Base-by-base conservation (phyloP, 2,888 invertebrate genomes). In the Epirrhoe tristata region DNA sequence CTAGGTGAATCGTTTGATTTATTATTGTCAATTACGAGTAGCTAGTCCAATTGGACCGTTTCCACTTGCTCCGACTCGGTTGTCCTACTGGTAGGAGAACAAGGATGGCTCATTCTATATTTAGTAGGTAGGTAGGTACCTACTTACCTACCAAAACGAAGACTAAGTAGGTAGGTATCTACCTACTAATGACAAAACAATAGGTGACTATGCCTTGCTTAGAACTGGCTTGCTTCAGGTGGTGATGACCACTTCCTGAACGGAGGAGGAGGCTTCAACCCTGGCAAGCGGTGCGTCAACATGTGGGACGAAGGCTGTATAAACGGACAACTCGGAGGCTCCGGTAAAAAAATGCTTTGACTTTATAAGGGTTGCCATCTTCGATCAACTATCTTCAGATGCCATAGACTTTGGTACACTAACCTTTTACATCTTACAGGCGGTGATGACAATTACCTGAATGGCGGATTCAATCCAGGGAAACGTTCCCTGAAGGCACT, bases 271-370 rank as follows among this genome's bases (percentile, higher is more conserved):
- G 88, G 86, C 5, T 90, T 90, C 72, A 93, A 85, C 66, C 94
- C 94, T 0, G 92, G 91, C 31, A 94, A 93, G 75, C 89, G 91
- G 0, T 93, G 93, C 69, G 84, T 89, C 66, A 90, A 91, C 76
- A 83, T 94, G 85, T 94, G 94, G 86, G 94, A 94, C 73, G 94
- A 94, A n/a, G 93, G 94, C 0, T 94, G 94, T 70, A 82, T 87
- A 61, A 94, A 93, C 72, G 93, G 91, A 14, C 90, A 90, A 67
- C 77, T 94, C 0, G 77, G 83, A 6, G 94, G 94, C 14, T 85
- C 94, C 60, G 94, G 93, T 86, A 78, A 75, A 3, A 24, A 2
- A 24, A 24, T 24, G 24, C 24, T 24, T 24, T 24, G 24, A 24
- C 24, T n/a, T n/a, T n/a, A n/a, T n/a, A n/a, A n/a, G n/a, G n/a